phyloP scores from a whole-genome alignment of 53 echinoderm and acorn worm species.

The Paracentrotus lividus region DNA sequence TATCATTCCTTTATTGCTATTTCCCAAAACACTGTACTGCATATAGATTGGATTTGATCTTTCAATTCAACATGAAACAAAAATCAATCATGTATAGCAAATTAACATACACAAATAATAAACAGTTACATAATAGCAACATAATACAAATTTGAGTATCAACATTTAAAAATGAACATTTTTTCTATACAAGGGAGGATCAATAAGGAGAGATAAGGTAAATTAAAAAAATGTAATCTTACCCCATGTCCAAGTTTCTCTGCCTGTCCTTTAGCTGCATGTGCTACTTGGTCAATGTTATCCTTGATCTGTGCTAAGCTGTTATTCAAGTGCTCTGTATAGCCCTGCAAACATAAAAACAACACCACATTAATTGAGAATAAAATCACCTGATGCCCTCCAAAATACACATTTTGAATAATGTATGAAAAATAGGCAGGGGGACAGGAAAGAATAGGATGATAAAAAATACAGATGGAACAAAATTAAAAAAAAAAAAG shows the following conservation, averaged over 20 bases:
- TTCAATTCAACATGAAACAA: too few species aligned
- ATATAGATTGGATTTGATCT: too few species aligned
- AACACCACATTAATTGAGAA: too few species aligned
- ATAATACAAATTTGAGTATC: too few species aligned
- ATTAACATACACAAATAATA: too few species aligned
- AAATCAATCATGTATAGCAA: too few species aligned
- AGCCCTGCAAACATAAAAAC: constrained; percentile 35
- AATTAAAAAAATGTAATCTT: constrained; percentile 56
- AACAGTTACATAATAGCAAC: too few species aligned
- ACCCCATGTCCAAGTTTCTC: constrained; percentile 97
- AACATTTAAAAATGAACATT: not conserved
- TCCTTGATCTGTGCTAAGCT: constrained; percentile 88
- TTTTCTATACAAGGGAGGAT: not conserved
- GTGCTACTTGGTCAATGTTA: constrained; percentile 85
- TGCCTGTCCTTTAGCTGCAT: constrained; percentile 91
- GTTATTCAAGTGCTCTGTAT: constrained; percentile 87
- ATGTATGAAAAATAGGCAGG: not conserved
- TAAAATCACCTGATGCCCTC: too few species aligned
- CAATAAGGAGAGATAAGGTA: not conserved
- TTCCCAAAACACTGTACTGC: too few species aligned
- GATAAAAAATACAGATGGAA: not conserved
- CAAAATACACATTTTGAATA: too few species aligned
- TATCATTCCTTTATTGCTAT: too few species aligned
- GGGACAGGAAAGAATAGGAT: not conserved
- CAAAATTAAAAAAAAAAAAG: not conserved